Conservation (phyloP, 2,797 vertebrate species). For the Cossypha caffra region DNA sequence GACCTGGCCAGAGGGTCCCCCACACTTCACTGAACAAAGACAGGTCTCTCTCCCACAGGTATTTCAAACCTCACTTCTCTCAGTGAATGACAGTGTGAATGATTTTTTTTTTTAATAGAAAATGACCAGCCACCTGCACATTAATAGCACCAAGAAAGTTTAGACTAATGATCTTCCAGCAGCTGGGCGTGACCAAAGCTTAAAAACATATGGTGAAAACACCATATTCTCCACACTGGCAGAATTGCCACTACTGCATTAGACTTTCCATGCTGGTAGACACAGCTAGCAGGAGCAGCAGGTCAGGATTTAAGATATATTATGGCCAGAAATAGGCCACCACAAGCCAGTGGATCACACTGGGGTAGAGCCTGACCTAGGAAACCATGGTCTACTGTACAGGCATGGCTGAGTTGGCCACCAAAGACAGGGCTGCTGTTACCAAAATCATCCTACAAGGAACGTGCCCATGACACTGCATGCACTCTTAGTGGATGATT, state of each 20-base stretch:
- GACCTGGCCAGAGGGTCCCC: not conserved
- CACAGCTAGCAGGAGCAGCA: not conserved
- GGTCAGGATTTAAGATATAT: not conserved
- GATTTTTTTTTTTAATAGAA: not conserved
- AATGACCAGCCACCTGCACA: accelerated
- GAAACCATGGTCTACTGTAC: not conserved
- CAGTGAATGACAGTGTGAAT: accelerated
- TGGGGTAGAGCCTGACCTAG: accelerated
- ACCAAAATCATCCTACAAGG: not conserved
- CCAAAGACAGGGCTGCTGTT: not conserved
- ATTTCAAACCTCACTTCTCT: not conserved
- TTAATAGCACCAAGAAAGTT: not conserved
- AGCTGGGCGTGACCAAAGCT: not conserved
- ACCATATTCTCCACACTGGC: accelerated
- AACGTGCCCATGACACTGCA: not conserved
- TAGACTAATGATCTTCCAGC: not conserved
- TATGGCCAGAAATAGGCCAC: not conserved
- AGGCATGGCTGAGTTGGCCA: accelerated
- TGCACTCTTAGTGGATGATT: not conserved
- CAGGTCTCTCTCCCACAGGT: not conserved
- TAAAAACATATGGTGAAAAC: not conserved
- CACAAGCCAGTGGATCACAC: not conserved
- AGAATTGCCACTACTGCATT: not conserved
- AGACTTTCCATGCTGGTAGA: not conserved
- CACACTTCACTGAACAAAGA: not conserved